phyloP scores from a whole-genome alignment of 1,140 invertebrate species.

The Hydropsyche tenuis region DNA sequence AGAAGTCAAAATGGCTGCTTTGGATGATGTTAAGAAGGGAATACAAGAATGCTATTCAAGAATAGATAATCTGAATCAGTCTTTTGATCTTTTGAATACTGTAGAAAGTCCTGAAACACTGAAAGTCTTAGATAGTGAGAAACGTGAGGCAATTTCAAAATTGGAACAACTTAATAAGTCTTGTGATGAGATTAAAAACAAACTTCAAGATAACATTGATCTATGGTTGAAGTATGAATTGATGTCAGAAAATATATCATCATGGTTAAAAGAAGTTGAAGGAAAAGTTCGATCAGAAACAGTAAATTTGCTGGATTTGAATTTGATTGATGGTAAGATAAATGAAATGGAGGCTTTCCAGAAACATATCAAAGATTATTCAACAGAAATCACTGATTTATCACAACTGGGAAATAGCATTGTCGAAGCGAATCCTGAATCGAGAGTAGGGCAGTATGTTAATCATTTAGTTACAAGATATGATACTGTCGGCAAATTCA shows the following conservation, averaged over 20 bases:
- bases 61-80: conserved; percentile 71
- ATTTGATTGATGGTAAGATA: conserved; percentile 76
- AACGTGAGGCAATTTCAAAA: conserved; percentile 70
- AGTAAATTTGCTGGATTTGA: conserved; percentile 71
- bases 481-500: conserved; percentile 76
- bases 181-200: conserved; percentile 71
- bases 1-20: conserved; percentile 86
- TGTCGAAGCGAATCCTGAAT: conserved; percentile 78
- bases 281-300: conserved; percentile 77
- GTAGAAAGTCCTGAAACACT: conserved; percentile 74
- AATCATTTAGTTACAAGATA: conserved; percentile 79
- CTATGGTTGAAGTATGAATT: conserved; percentile 84
- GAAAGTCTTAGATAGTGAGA: conserved; percentile 68
- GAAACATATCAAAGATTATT: conserved; percentile 69
- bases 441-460: conserved; percentile 79
- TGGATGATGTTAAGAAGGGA: conserved; percentile 78
- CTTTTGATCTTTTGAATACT: conserved; percentile 69
- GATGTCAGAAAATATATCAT: conserved; percentile 75
- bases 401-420: conserved; percentile 74
- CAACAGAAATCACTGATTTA: conserved; percentile 72
- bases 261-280: conserved; percentile 90
- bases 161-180: conserved; percentile 72
- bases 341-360: conserved; percentile 70
- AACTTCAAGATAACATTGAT: conserved; percentile 75
- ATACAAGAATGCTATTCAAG: conserved; percentile 73